Percentiles rank a stretch among this genome's conserved stretches.
These are phyloP conservation scores for Beris morrisii DNA, from an alignment of 2,888 invertebrate species.

Conservation along the genomic window DNA sequence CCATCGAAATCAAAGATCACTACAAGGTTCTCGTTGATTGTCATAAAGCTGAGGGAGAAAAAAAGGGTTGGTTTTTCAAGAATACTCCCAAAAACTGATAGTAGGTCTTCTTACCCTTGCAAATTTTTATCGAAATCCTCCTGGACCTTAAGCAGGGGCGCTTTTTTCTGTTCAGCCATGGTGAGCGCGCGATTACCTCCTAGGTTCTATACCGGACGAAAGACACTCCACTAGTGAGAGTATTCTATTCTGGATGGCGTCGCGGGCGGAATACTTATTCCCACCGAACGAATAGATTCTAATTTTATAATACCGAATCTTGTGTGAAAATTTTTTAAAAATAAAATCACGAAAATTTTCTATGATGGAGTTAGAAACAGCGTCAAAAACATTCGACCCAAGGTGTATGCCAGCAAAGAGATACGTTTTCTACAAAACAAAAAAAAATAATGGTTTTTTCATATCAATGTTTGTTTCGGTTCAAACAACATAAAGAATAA, in stretches of 20 bases:
- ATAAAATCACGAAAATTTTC: slow-evolving; percentile 20
- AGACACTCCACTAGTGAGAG: slow-evolving; percentile 37
- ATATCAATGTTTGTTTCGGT: slow-evolving; percentile 14
- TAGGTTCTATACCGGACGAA: slow-evolving; percentile 33
- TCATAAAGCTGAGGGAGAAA: slow-evolving; percentile 54
- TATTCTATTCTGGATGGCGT: slow-evolving; percentile 33
- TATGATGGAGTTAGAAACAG: slow-evolving; percentile 21
- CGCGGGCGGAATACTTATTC: slow-evolving; percentile 3
- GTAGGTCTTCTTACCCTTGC: slow-evolving; percentile 48
- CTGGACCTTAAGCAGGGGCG: slow-evolving; percentile 54
- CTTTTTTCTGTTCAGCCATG: slow-evolving; percentile 56
- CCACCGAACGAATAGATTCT: slow-evolving; percentile 3
- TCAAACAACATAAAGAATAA: slow-evolving; percentile 10
- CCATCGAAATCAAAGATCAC: slow-evolving; percentile 75
- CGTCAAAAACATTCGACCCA: neutral
- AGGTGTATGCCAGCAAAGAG: neutral
- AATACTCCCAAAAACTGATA: neutral
- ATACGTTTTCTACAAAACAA: neutral
- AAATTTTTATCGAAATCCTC: slow-evolving; percentile 54
- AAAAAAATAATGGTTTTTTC: neutral
- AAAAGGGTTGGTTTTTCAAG: neutral
- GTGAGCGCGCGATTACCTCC: slow-evolving; percentile 19
- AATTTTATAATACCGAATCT: slow-evolving; percentile 28
- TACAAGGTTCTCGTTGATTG: slow-evolving; percentile 68
- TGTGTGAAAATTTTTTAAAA: slow-evolving; percentile 27